Evolutionary conservation across 2,888 invertebrate genomes (phyloP), one percentile per base, ranked within the genome.

Genomic region (Drosophila mulleri): DNA sequence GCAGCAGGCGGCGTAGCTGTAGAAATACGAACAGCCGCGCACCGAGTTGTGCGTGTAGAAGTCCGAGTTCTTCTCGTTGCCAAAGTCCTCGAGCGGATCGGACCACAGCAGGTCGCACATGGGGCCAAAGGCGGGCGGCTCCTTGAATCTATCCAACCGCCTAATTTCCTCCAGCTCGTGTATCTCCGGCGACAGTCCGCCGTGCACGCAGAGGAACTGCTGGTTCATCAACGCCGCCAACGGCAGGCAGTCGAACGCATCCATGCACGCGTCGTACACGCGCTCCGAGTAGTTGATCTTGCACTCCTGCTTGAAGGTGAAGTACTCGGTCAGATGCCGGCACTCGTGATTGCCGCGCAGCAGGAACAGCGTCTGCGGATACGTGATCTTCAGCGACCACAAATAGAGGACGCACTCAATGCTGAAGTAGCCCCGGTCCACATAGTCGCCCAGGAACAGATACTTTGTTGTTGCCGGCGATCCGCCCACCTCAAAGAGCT

Each of bases 301-400:
- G 96, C 99, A 99, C 96, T 99, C 99, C 95, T 99, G 99, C 95
- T 99, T 99, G 95, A 99, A 99, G 92, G 99, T 99, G 95, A 99
- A 99, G 94, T 99, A 99, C 95, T 99, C 99, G 94, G 99, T 99
- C 94, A 99, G 96, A 95, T 99, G 99, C 94, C 99, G 97, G 95
- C 99, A 99, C 94, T 99, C 99, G 94, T 99, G 99, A 94, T 99
- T 99, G 93, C 99, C 99, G 94, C 99, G 96, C 94, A 99, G 96
- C 94, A 99, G 96, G 95, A 98, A 99, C 94, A 99, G 96, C 93
- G 99, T 99, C 93, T 96, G 98, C 93, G 99, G 98, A 94, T 98
- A 98, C 94, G 98, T 97, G 93, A 99, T 95, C 95, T 99, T 99
- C 94, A 99, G 95, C 93, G 99, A 98, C 99, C 99, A 99, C 94